Percentiles rank a stretch among this genome's conserved stretches.
Conservation (phyloP, 2,888 invertebrate species). For the Drosophila prostipennis region DNA sequence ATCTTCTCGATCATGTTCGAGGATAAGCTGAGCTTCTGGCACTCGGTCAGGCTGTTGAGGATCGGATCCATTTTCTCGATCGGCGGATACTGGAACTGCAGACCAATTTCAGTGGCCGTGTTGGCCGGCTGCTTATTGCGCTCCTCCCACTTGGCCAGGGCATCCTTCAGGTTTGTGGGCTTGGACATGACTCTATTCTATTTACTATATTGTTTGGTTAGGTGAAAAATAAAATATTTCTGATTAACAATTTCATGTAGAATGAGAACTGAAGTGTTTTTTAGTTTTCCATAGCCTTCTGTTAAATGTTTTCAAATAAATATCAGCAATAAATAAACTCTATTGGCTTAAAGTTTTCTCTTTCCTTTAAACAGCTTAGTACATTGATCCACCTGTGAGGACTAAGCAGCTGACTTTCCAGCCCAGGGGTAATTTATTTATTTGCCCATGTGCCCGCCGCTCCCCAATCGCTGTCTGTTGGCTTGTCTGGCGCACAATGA, state of each 20-base stretch:
- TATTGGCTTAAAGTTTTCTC: neutral
- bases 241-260: neutral
- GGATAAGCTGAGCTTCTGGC: conserved; percentile 94
- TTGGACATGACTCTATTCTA: conserved; percentile 84
- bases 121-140: conserved; percentile 87
- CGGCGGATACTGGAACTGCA: conserved; percentile 95
- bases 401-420: conserved; percentile 30
- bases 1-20: conserved; percentile 98
- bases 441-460: conserved; percentile 63
- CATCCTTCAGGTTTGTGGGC: conserved; percentile 93
- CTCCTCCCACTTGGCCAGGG: conserved; percentile 95
- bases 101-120: conserved; percentile 90
- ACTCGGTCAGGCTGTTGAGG: conserved; percentile 89
- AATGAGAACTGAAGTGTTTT: neutral
- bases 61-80: conserved; percentile 98
- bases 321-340: too few species aligned
- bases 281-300: neutral
- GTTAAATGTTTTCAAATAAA: neutral
- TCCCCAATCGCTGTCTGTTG: conserved; percentile 65
- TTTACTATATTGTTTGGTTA: neutral
- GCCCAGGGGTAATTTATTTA: conserved; percentile 69
- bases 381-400: conserved; percentile 8
- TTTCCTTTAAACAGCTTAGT: neutral
- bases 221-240: neutral
- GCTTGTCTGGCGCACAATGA: conserved; percentile 68